Percentiles rank a stretch among this genome's conserved stretches.
Conservation (phyloP, 2,113 vertebrate genomes). For the Trachemys scripta region DNA sequence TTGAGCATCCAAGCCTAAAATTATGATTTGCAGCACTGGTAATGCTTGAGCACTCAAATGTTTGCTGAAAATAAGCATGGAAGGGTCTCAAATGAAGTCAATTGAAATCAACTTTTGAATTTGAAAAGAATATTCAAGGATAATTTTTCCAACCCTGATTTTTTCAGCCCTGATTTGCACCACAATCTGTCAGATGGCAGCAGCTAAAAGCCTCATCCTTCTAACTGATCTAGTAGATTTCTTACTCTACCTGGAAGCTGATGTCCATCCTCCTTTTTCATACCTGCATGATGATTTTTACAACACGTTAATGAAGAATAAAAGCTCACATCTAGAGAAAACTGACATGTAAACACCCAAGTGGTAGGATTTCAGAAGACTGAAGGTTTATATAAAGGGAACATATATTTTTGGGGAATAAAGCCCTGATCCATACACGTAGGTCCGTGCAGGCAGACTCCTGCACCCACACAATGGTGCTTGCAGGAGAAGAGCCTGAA, state of each 20-base stretch:
- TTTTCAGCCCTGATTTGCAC: constrained; percentile 51
- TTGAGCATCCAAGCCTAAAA: constrained; percentile 16
- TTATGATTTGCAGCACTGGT: constrained; percentile 11
- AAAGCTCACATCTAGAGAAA: constrained; percentile 14
- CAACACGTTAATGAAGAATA: constrained; percentile 86
- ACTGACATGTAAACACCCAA: neutral
- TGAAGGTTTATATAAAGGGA: neutral
- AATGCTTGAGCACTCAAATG: neutral
- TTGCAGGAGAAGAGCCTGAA: neutral
- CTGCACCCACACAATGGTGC: neutral
- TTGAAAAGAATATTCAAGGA: constrained; percentile 6
- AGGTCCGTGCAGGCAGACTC: neutral
- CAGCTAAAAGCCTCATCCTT: constrained; percentile 18
- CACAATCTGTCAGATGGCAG: constrained; percentile 5
- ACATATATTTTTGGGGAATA: neutral
- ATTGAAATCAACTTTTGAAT: constrained; percentile 31
- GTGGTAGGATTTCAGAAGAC: neutral
- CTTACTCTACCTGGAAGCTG: constrained; percentile 94
- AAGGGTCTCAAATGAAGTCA: neutral
- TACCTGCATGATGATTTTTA: constrained; percentile 90
- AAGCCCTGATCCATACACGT: neutral
- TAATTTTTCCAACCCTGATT: constrained; percentile 26
- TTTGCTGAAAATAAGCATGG: neutral
- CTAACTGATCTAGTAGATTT: neutral
- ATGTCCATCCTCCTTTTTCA: constrained; percentile 91